Evolutionary conservation across 2,797 vertebrate genomes (phyloP).

Genomic region (Lacerta bilineata): DNA sequence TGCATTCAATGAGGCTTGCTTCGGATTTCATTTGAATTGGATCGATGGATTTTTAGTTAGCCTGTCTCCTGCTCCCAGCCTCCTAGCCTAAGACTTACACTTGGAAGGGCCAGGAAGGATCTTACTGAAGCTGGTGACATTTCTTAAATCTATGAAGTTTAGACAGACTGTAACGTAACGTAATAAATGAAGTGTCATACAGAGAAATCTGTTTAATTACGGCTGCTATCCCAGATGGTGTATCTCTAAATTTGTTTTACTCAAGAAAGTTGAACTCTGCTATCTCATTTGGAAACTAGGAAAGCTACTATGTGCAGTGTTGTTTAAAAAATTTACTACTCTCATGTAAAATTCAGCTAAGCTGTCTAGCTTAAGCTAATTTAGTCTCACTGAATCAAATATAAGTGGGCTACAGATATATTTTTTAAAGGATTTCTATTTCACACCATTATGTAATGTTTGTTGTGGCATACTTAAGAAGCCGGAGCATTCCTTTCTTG

Average conservation of each 20-base stretch:
- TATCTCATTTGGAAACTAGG: neutral
- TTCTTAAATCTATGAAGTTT: neutral
- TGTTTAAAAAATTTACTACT: neutral
- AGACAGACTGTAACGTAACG: neutral
- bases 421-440: slow-evolving; percentile 18
- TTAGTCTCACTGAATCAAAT: neutral
- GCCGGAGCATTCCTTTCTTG: slow-evolving; percentile 51
- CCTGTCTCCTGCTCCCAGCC: too few relatives aligned
- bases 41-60: neutral
- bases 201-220: neutral
- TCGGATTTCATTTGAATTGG: neutral
- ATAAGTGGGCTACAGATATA: neutral
- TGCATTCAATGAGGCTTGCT: too few relatives aligned
- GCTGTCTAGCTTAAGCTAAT: neutral
- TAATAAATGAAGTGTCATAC: neutral
- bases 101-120: neutral
- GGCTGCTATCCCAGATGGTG: neutral
- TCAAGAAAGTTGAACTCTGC: neutral
- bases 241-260: neutral
- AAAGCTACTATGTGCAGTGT: neutral
- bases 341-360: neutral
- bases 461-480: slow-evolving; percentile 44
- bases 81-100: too few relatives aligned
- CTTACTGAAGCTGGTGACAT: neutral
- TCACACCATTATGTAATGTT: slow-evolving; percentile 10